These are phyloP conservation scores for Pseudorhiza aurosa DNA, from an alignment of 30 jellyfish, hydroid and myxozoan genomes.

Conservation along the genomic window DNA sequence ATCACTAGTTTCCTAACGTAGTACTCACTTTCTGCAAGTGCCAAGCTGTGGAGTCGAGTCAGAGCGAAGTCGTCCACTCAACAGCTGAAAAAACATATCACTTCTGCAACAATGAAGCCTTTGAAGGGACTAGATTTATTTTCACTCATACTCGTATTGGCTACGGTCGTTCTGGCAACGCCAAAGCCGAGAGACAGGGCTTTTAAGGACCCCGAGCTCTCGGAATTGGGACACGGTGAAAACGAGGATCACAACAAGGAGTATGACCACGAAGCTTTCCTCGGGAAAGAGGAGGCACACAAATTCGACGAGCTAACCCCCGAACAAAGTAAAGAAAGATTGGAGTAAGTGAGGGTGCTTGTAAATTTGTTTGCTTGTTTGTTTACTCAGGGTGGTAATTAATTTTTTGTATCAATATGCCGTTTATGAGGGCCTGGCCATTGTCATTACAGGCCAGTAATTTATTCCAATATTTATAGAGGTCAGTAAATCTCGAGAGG, in stretches of 20 bases:
- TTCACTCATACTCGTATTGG: conserved; percentile 17
- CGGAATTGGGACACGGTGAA: conserved; percentile 72
- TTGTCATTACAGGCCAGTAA: too few species aligned
- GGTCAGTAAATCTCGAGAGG: too few species aligned
- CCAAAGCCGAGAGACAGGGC: conserved; percentile 76
- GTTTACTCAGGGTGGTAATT: too few species aligned
- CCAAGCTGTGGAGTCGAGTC: not conserved
- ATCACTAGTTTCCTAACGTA: not conserved
- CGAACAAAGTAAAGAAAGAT: conserved; percentile 91
- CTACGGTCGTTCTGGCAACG: conserved; percentile 46
- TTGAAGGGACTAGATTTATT: not conserved
- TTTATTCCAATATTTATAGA: too few species aligned
- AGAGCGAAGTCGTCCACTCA: not conserved
- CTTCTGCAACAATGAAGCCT: not conserved
- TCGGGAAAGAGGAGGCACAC: conserved; percentile 92
- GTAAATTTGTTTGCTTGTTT: too few species aligned
- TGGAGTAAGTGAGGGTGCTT: conserved; percentile 91
- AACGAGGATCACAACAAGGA: conserved; percentile 84
- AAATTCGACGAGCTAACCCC: conserved; percentile 89
- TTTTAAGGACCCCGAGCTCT: conserved; percentile 60
- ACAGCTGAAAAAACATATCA: conserved; percentile 53
- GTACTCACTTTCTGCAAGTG: conserved; percentile 12
- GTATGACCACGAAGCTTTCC: conserved; percentile 95
- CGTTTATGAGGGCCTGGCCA: too few species aligned
- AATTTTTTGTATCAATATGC: too few species aligned